Conservation (phyloP, 2,797 vertebrate genomes). For the Salmo trutta region DNA sequence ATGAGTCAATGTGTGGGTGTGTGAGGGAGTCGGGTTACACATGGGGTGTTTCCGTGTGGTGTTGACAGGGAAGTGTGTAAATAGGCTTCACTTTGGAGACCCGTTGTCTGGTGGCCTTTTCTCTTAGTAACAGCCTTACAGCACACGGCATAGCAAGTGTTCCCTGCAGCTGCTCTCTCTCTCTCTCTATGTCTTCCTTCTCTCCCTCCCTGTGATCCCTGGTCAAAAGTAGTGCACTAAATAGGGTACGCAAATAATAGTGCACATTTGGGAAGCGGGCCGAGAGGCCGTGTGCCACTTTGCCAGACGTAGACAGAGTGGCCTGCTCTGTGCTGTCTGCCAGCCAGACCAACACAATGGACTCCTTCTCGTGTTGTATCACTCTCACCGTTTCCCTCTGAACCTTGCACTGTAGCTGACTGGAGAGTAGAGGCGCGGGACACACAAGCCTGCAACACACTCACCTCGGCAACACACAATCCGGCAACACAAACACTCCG, state of each 20-base stretch:
- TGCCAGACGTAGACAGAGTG: slow-evolving; percentile 38
- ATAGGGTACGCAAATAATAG: background rate
- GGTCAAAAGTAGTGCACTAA: slow-evolving; percentile 2
- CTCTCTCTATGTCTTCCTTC: slow-evolving; percentile 17
- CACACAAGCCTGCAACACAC: background rate
- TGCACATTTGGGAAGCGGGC: background rate
- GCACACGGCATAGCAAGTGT: slow-evolving; percentile 53
- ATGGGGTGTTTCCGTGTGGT: slow-evolving; percentile 25
- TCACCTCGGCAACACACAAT: background rate
- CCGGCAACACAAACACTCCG: slow-evolving; percentile 5
- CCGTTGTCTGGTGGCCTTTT: slow-evolving; percentile 47
- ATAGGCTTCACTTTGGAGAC: slow-evolving; percentile 46
- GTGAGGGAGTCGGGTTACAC: slow-evolving; percentile 34
- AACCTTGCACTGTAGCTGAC: slow-evolving; percentile 59
- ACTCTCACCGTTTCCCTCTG: slow-evolving; percentile 57
- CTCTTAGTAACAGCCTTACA: slow-evolving; percentile 52
- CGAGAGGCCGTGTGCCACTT: slow-evolving; percentile 32
- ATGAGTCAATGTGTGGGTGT: background rate
- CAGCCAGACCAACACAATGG: slow-evolving; percentile 68
- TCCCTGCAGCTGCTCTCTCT: slow-evolving; percentile 49
- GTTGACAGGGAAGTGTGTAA: slow-evolving; percentile 42
- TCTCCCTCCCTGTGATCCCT: slow-evolving; percentile 20
- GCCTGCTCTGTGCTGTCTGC: slow-evolving; percentile 55
- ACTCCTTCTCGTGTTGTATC: slow-evolving; percentile 69
- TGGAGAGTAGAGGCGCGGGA: slow-evolving; percentile 28